A percentile compares a stretch with the other conserved stretches of the same genome.
phyloP scores from a whole-genome alignment of 1,140 invertebrate species.

The Stenopsyche tienmushanensis region DNA sequence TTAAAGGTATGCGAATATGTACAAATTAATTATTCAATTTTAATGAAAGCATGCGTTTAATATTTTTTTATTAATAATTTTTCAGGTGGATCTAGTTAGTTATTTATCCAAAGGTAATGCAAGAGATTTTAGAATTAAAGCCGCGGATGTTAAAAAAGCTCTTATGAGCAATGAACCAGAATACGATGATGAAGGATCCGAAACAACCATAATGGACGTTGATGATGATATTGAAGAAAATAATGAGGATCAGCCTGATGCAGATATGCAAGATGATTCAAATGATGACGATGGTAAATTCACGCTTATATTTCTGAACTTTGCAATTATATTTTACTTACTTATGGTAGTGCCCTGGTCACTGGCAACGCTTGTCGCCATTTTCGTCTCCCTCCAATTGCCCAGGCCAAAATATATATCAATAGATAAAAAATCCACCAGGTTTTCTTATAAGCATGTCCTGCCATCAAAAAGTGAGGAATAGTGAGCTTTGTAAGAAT shows the following conservation, averaged over 20 bases:
- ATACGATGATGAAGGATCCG: neutral
- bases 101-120: constrained; percentile 54
- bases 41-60: neutral
- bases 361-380: too few species aligned
- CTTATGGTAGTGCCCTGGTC: too few species aligned
- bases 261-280: neutral
- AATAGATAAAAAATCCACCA: neutral
- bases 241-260: neutral
- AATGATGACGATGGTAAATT: neutral
- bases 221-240: constrained; percentile 2
- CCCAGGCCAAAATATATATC: neutral
- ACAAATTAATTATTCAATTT: constrained; percentile 1
- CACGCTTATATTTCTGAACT: too few species aligned
- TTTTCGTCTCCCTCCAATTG: too few species aligned
- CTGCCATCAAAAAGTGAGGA: too few species aligned
- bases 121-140: constrained; percentile 56
- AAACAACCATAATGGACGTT: neutral
- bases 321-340: neutral
- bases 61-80: neutral
- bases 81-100: constrained; percentile 50
- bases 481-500: too few species aligned
- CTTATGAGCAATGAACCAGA: constrained; percentile 35
- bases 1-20: constrained; percentile 44
- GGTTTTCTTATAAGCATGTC: too few species aligned
- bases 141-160: constrained; percentile 47